phyloP scores from a whole-genome alignment of 2,888 invertebrate genomes.

The Macrostomum cliftonense region DNA sequence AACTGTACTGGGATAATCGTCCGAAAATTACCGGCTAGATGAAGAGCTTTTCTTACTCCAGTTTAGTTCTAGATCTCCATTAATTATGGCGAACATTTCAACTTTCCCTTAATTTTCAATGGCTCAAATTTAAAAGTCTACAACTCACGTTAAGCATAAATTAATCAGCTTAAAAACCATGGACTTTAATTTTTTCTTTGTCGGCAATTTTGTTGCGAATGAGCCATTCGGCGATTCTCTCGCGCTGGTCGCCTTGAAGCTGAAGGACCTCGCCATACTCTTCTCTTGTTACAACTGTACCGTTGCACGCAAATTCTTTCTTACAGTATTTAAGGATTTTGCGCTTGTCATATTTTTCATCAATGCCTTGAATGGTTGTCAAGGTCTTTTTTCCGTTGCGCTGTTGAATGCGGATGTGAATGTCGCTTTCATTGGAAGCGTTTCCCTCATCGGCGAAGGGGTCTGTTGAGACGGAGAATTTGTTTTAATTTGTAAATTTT shows the following conservation, averaged over 20 bases:
- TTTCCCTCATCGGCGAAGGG: too few relatives aligned
- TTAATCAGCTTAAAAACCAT: constrained; percentile 5
- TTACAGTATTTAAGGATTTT: constrained; percentile 98
- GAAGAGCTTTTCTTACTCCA: too few relatives aligned
- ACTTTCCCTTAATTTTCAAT: too few relatives aligned
- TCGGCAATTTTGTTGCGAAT: constrained; percentile 91
- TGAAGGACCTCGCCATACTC: constrained; percentile 99
- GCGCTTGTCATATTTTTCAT: constrained; percentile 74
- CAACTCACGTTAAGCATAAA: too few relatives aligned
- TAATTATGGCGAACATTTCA: too few relatives aligned
- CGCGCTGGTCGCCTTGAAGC: constrained; percentile 96
- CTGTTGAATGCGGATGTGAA: constrained; percentile 99
- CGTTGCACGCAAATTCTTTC: constrained; percentile 93
- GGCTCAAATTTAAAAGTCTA: too few relatives aligned
- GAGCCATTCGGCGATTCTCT: constrained; percentile 97
- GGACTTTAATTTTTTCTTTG: constrained; percentile 88
- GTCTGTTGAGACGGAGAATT: too few relatives aligned
- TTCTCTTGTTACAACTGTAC: constrained; percentile 98
- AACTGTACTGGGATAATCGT: too few relatives aligned
- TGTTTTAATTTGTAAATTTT: too few relatives aligned
- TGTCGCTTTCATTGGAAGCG: constrained; percentile 56
- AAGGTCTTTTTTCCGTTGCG: constrained; percentile 98
- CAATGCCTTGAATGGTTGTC: constrained; percentile 70
- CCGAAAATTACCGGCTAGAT: too few relatives aligned
- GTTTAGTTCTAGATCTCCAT: too few relatives aligned